Evolutionary conservation across 2,113 vertebrate species (phyloP).

Genomic region (Anthoscopus minutus): DNA sequence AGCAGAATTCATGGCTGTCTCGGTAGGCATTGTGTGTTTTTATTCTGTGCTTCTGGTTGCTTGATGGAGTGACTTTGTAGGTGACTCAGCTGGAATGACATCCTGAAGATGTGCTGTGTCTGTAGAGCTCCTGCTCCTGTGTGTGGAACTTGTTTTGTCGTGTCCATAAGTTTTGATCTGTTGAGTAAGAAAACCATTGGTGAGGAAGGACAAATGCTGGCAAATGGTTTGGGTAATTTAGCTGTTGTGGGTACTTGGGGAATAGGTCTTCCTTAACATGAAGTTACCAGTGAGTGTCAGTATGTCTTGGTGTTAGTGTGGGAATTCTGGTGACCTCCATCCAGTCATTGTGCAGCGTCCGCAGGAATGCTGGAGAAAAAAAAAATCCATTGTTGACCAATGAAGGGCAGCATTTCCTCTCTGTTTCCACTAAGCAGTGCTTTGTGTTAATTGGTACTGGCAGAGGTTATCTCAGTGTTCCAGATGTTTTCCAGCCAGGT

Average conservation of each 20-base stretch:
- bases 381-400: not conserved
- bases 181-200: accelerated
- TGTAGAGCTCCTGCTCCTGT: not conserved
- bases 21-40: accelerated
- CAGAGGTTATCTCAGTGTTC: not conserved
- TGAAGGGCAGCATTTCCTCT: not conserved
- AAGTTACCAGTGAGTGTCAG: not conserved
- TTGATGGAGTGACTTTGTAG: not conserved
- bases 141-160: not conserved
- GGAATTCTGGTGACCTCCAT: not conserved
- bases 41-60: not conserved
- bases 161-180: accelerated
- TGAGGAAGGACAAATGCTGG: not conserved
- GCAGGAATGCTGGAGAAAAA: not conserved
- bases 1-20: not conserved
- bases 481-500: not conserved
- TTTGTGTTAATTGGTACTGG: not conserved
- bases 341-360: not conserved
- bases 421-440: not conserved
- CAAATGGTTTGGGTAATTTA: not conserved
- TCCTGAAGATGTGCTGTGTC: not conserved
- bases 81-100: not conserved
- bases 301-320: not conserved
- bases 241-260: accelerated
- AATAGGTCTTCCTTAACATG: not conserved